A percentile compares a stretch with the other conserved stretches of the same genome.
These are phyloP conservation scores for Diachasma alloeum DNA, from an alignment of 1,140 invertebrate species.

Conservation along the genomic window DNA sequence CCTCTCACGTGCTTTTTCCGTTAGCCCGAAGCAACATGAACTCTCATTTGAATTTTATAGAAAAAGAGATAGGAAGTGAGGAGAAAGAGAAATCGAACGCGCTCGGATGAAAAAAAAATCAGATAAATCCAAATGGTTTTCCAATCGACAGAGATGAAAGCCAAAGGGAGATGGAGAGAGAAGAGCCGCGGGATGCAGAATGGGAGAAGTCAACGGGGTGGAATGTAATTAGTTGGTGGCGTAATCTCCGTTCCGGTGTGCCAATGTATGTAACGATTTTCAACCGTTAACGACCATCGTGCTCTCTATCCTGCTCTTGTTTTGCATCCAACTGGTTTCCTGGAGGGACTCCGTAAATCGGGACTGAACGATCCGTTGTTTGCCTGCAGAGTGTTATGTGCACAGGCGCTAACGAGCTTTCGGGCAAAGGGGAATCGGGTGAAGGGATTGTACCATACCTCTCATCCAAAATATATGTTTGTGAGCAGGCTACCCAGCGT, in stretches of 20 bases:
- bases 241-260: slow-evolving; percentile 18
- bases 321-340: slow-evolving; percentile 16
- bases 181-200: not conserved
- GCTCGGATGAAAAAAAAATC: not conserved
- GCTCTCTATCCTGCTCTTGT: slow-evolving; percentile 6
- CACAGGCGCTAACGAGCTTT: slow-evolving; percentile 33
- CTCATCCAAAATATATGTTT: slow-evolving; percentile 1
- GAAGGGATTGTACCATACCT: not conserved
- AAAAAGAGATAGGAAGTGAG: not conserved
- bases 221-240: slow-evolving; percentile 27
- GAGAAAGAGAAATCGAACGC: not conserved
- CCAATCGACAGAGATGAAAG: not conserved
- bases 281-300: slow-evolving; percentile 16
- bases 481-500: not conserved
- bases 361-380: slow-evolving; percentile 31
- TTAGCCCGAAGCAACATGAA: not conserved
- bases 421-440: not conserved
- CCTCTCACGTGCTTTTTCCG: not conserved
- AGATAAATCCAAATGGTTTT: not conserved
- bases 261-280: slow-evolving; percentile 25
- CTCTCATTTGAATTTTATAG: not conserved
- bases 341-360: slow-evolving; percentile 30
- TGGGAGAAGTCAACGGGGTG: slow-evolving; percentile 3
- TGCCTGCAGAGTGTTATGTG: slow-evolving; percentile 30
- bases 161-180: not conserved